These are phyloP conservation scores for Oryzias dopingdopingensis DNA, from an alignment of 2,797 vertebrate genomes.

Conservation along the genomic window DNA sequence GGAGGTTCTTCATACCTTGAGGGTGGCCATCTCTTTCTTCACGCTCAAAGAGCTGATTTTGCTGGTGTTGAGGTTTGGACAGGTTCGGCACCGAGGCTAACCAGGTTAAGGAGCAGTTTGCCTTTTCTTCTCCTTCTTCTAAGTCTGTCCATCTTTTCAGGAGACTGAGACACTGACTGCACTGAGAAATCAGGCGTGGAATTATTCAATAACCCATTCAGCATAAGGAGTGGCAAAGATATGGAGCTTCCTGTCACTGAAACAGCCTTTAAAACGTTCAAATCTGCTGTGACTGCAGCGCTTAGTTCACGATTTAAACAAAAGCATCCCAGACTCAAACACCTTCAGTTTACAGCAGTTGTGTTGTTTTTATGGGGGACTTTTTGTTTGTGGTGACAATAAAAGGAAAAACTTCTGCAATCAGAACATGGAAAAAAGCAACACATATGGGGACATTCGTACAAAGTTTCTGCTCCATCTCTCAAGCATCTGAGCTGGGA, in stretches of 20 bases:
- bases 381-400: neutral
- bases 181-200: conserved; percentile 68
- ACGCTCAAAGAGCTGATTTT: neutral
- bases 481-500: neutral
- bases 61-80: conserved; percentile 36
- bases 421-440: neutral
- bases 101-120: conserved; percentile 28
- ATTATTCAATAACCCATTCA: conserved; percentile 76
- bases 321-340: neutral
- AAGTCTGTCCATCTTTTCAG: conserved; percentile 17
- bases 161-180: conserved; percentile 60
- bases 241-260: conserved; percentile 39
- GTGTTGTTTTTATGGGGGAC: neutral
- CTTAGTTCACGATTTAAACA: neutral
- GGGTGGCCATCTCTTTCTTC: conserved; percentile 34
- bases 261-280: neutral
- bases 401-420: neutral
- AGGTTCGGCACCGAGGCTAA: conserved; percentile 46
- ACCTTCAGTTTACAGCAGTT: neutral
- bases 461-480: neutral
- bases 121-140: neutral
- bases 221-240: conserved; percentile 56
- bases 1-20: conserved; percentile 39
- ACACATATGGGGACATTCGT: neutral
- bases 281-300: too few relatives aligned